Evolutionary conservation across 2,113 vertebrate species (phyloP).

Genomic region (Hiodon tergisus): DNA sequence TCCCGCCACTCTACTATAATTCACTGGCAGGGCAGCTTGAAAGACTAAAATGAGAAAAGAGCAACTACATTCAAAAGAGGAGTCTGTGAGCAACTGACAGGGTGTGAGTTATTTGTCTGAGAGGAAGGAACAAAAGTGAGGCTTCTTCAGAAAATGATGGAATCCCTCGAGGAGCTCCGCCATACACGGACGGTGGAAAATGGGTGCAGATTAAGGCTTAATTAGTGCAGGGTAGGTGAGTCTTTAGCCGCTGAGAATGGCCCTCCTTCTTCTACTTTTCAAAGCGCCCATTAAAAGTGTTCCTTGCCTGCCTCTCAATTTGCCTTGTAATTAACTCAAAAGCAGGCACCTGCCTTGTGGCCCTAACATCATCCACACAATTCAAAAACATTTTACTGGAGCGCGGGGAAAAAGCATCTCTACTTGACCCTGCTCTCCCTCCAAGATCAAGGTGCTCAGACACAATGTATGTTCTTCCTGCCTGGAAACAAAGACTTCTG

Average conservation of each 20-base stretch:
- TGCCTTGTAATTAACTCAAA: background rate
- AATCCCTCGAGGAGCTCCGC: conserved; percentile 36
- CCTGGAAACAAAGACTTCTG: background rate
- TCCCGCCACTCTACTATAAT: too few relatives aligned
- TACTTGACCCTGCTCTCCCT: background rate
- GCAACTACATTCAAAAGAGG: background rate
- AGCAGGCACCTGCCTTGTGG: too few relatives aligned
- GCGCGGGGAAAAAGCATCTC: too few relatives aligned
- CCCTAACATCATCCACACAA: too few relatives aligned
- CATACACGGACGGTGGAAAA: conserved; percentile 45
- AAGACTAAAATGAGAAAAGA: background rate
- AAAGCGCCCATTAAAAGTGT: background rate
- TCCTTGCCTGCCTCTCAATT: background rate
- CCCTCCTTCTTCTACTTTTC: conserved; percentile 1
- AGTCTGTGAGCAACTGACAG: background rate
- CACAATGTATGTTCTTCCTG: conserved; percentile 4
- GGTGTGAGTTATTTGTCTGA: conserved; percentile 15
- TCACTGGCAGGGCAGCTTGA: too few relatives aligned
- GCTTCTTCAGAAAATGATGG: conserved; percentile 21
- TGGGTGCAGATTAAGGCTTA: conserved; percentile 49
- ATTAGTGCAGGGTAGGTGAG: conserved; percentile 40
- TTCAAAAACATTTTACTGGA: too few relatives aligned
- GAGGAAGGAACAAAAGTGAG: conserved; percentile 24
- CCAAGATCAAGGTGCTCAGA: conserved; percentile 7
- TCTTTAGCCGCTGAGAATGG: conserved; percentile 32